Percentiles rank a stretch among this genome's conserved stretches.
Conservation (phyloP, 53 echinoderm and acorn worm genomes). For the Paracentrotus lividus region DNA sequence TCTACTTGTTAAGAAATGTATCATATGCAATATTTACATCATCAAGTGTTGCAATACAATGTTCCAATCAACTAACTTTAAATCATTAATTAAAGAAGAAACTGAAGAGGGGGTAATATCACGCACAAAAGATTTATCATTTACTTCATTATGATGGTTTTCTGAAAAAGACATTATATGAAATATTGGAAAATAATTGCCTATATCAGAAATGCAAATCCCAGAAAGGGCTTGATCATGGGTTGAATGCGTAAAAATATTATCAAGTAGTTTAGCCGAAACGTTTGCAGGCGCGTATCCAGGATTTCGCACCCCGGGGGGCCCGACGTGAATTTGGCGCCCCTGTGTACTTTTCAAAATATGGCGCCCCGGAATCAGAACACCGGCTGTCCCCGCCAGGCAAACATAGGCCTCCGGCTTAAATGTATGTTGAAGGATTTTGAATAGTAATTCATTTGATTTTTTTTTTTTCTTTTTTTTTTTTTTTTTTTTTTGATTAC, state of each 20-base stretch:
- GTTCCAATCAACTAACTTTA: not conserved
- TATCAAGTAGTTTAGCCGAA: constrained; percentile 62
- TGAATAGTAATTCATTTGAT: no score
- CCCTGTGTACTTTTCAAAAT: no score
- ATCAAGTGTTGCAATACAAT: not conserved
- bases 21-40: constrained; percentile 34
- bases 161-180: not conserved
- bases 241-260: constrained; percentile 66
- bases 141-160: not conserved
- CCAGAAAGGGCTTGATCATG: not conserved
- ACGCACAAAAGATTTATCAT: not conserved
- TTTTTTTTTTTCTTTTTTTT: no score
- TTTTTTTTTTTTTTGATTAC: no score
- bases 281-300: no score
- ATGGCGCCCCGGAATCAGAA: no score
- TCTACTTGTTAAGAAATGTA: not conserved
- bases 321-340: no score
- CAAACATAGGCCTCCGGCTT: no score
- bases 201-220: constrained; percentile 20
- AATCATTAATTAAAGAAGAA: not conserved
- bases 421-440: no score
- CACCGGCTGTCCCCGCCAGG: no score
- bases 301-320: no score
- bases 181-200: constrained; percentile 44
- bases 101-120: not conserved